phyloP scores from a whole-genome alignment of 2,888 invertebrate genomes.

The Keiferia lycopersicella region DNA sequence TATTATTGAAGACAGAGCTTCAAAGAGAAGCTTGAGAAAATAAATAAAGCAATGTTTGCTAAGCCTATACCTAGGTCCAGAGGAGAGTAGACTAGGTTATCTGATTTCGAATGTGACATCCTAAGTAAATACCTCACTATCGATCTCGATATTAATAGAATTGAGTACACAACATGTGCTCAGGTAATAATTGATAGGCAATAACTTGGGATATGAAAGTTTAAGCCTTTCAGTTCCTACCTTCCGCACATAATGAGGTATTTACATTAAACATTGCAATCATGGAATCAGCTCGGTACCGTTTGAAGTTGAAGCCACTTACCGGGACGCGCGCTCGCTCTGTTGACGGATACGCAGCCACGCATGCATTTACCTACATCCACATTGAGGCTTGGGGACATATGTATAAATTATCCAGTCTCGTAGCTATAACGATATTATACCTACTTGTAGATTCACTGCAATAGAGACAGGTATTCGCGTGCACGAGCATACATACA shows the following conservation, averaged over 20 bases:
- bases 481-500: neutral
- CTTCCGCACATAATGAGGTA: neutral
- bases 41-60: no score
- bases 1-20: no score
- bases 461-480: neutral
- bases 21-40: no score
- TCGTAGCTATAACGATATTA: neutral
- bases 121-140: no score
- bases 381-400: slow-evolving; percentile 1
- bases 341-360: neutral
- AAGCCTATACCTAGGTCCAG: no score
- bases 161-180: no score
- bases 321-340: neutral
- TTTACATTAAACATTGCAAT: slow-evolving; percentile 3
- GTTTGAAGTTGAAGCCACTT: neutral
- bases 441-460: neutral
- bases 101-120: no score
- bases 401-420: slow-evolving; percentile 7
- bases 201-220: no score
- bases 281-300: neutral
- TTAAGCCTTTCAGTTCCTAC: no score
- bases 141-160: no score
- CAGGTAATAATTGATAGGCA: no score
- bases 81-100: no score
- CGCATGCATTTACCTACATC: slow-evolving; percentile 10